These are phyloP conservation scores for Phyllostomus hastatus DNA, from an alignment of 2,113 vertebrate genomes.

Conservation along the genomic window DNA sequence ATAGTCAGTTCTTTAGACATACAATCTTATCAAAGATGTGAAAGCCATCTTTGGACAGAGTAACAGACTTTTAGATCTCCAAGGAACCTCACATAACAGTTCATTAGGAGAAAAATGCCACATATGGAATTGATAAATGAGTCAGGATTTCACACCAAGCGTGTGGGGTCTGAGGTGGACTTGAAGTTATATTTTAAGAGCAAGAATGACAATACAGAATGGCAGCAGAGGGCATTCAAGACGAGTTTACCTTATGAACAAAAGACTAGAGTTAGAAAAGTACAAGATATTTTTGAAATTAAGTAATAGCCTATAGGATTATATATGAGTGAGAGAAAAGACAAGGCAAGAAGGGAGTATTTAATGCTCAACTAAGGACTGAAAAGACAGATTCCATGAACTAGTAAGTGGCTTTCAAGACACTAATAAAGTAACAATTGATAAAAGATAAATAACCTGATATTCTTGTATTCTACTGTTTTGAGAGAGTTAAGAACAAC, in stretches of 20 bases:
- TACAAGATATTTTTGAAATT: slow-evolving; percentile 7
- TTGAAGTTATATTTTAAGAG: neutral
- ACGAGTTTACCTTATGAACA: neutral
- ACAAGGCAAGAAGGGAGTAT: neutral
- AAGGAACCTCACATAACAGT: neutral
- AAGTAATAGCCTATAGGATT: slow-evolving; percentile 17
- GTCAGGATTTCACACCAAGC: neutral
- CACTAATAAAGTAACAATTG: neutral
- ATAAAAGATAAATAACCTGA: neutral
- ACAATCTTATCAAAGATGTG: neutral
- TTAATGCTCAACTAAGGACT: neutral
- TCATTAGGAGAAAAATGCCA: slow-evolving; percentile 5
- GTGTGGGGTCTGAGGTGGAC: neutral
- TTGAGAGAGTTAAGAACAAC: neutral
- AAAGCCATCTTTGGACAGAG: neutral
- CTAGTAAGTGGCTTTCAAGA: neutral
- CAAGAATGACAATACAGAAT: neutral
- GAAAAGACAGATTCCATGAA: neutral
- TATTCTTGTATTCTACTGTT: neutral
- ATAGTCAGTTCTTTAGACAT: neutral
- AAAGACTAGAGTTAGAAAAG: neutral
- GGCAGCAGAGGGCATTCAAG: neutral
- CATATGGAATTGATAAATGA: neutral
- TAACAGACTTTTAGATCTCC: slow-evolving; percentile 15
- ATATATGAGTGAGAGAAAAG: neutral